A percentile compares a stretch with the other conserved stretches of the same genome.
Conservation (phyloP, 1,140 invertebrate species). For the Zaprionus nigranus region DNA sequence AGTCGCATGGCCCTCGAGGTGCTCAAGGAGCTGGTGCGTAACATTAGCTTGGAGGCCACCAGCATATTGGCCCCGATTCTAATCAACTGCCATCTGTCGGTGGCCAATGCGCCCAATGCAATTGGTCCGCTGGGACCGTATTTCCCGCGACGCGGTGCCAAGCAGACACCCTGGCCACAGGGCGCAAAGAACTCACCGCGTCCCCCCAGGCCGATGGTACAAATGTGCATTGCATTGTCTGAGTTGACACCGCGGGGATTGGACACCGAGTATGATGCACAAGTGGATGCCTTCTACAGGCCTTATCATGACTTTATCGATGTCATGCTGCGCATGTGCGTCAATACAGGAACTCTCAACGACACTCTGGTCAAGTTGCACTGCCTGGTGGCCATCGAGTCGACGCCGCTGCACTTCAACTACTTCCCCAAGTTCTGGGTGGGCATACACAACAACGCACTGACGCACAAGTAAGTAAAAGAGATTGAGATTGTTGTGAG, state of each 20-base stretch:
- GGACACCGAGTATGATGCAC: slow-evolving; percentile 92
- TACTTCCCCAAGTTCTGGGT: slow-evolving; percentile 84
- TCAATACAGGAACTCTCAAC: slow-evolving; percentile 85
- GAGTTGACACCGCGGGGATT: slow-evolving; percentile 87
- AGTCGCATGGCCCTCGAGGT: slow-evolving; percentile 92
- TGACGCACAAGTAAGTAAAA: slow-evolving; percentile 82
- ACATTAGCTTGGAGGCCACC: slow-evolving; percentile 92
- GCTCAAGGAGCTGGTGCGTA: slow-evolving; percentile 93
- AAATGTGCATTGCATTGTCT: slow-evolving; percentile 93
- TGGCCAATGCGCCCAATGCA: slow-evolving; percentile 91
- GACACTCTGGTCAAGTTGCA: slow-evolving; percentile 80
- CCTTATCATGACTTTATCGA: slow-evolving; percentile 95
- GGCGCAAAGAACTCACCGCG: slow-evolving; percentile 85
- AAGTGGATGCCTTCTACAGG: slow-evolving; percentile 90
- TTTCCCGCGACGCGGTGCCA: slow-evolving; percentile 78
- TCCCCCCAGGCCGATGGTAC: slow-evolving; percentile 92
- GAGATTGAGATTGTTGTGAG: neutral
- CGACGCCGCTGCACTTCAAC: slow-evolving; percentile 81
- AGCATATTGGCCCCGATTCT: slow-evolving; percentile 93
- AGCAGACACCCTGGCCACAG: slow-evolving; percentile 72
- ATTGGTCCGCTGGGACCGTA: slow-evolving; percentile 85
- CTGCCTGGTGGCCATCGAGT: slow-evolving; percentile 82
- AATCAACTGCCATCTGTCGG: slow-evolving; percentile 92
- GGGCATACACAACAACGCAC: slow-evolving; percentile 82
- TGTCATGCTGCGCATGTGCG: slow-evolving; percentile 94